Base-by-base conservation (phyloP, 1,140 invertebrate species). In the Pogonomyrmex californicus region DNA sequence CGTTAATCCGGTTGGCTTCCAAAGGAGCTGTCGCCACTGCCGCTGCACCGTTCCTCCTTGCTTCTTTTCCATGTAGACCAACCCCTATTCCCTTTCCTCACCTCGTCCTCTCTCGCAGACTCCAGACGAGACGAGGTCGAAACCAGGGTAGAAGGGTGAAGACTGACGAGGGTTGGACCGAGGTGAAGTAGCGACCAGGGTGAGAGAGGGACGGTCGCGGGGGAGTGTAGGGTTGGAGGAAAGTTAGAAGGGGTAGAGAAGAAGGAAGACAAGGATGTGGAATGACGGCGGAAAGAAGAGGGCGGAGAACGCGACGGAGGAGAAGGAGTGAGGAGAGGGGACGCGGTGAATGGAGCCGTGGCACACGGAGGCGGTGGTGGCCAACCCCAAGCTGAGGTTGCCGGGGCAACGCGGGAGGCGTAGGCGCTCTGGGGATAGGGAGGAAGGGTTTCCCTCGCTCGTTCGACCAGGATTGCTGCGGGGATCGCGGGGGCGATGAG, bases 351-450 rank as follows among this genome's bases (percentile, higher is more conserved):
- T 93, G 93, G 93, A 94, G 92, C 91, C 89, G 89, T 90, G 91
- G 81, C 75, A 91, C 92, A 93, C 92, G 92, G 93, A 93, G 92
- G 93, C 91, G 92, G 93, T 90, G 90, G 93, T 91, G 93, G 93
- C 94, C 94, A 95, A 94, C 94, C 95, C 94, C 93, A 93, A 94
- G 94, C 92, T 88, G 91, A 91, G 91, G 94, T 95, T 95, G 94
- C 94, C 94, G 91, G 86, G 94, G 94, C 94, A 95, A 95, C 95
- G 92, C 89, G 94, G 92, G 92, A 94, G 94, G 94, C 93, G 94
- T 93, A 94, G 93, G 94, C 93, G 91, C 92, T 88, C 85, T 60
- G 87, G 85, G 77, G 88, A 79, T 87, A 93, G 87, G 83, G 91
- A 92, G 91, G 87, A 89, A 91, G 90, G 89, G 88, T 88, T 75